Conservation (phyloP, 1,140 invertebrate species). For the Rhagoletis pomonella region DNA sequence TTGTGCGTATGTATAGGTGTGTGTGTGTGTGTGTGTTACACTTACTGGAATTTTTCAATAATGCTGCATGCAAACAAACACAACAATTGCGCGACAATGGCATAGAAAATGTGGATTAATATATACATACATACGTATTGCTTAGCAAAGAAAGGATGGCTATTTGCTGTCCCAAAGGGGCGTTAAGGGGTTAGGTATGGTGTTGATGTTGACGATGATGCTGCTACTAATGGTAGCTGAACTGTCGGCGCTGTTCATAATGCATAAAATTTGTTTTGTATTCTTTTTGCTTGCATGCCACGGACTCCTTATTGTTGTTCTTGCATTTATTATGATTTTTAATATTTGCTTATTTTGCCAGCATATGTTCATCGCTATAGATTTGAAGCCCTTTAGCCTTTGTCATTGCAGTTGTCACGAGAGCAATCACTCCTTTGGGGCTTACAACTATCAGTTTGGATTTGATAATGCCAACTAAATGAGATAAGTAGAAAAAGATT, state of each 20-base stretch:
- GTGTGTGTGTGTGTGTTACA: neutral
- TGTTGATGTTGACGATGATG: neutral
- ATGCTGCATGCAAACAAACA: constrained; percentile 29
- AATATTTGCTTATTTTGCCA: constrained; percentile 19
- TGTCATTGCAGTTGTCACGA: neutral
- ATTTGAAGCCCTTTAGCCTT: neutral
- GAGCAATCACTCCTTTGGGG: neutral
- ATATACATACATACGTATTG: neutral
- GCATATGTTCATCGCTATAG: neutral
- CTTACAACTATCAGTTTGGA: too few relatives aligned
- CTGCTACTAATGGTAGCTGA: neutral
- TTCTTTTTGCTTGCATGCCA: neutral
- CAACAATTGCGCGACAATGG: constrained; percentile 2
- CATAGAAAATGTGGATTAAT: constrained; percentile 38
- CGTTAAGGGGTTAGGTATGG: neutral
- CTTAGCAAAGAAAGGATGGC: neutral
- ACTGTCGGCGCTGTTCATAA: neutral
- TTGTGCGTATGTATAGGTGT: too few relatives aligned
- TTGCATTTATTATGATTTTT: neutral
- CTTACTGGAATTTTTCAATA: constrained; percentile 47
- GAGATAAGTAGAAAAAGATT: too few relatives aligned
- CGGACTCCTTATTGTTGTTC: neutral
- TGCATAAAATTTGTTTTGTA: constrained; percentile 20
- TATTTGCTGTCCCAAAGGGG: constrained; percentile 3
- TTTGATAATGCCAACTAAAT: too few relatives aligned